Evolutionary conservation across 2,888 invertebrate genomes (phyloP), one percentile per base, ranked within the genome.

Genomic region (Agrilus mali): DNA sequence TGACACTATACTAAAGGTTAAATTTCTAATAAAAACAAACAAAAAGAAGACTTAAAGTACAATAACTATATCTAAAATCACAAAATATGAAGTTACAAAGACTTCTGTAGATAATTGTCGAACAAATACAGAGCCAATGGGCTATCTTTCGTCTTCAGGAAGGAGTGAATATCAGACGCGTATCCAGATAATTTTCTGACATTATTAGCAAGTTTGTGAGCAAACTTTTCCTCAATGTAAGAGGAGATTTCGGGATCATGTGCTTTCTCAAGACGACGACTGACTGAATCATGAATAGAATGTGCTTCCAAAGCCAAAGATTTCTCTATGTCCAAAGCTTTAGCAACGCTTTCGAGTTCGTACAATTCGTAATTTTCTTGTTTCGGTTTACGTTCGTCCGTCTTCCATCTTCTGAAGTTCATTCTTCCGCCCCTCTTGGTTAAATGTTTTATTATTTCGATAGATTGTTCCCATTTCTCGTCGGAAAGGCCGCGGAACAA

Each of bases 361-460:
- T 74, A 72, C 13, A 80, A 59, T 53, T 81, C 78, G 39, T 74
- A 70, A 0, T 72, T 73, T 54, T 66, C 67, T 55, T 57, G 65
- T 33, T 49, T 44, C 16, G 44, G 48, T 58, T 5, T 62, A 56
- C 56, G 65, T 62, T 57, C 66, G 63, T 47, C 69, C 39, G 41
- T 52, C 46, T 42, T 58, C 46, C 56, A 50, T 40, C 62, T 60
- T 50, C 67, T 66, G 55, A 80, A 75, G 54, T 77, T 68, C 67
- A 75, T 73, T 34, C 55, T 59, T 50, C 77, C 72, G 62, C 88
- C 88, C 57, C 89, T 80, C 63, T 77, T 74, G 1, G 82, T 73
- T 33, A 86, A 73, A 61, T 82, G 83, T 60, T 88, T 82, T 55
- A 87, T 83, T n/a, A 86, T 56, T 8, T 80, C 77, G 54, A 86